Evolutionary conservation across 2,888 invertebrate genomes (phyloP).

Genomic region (Congeria kusceri): DNA sequence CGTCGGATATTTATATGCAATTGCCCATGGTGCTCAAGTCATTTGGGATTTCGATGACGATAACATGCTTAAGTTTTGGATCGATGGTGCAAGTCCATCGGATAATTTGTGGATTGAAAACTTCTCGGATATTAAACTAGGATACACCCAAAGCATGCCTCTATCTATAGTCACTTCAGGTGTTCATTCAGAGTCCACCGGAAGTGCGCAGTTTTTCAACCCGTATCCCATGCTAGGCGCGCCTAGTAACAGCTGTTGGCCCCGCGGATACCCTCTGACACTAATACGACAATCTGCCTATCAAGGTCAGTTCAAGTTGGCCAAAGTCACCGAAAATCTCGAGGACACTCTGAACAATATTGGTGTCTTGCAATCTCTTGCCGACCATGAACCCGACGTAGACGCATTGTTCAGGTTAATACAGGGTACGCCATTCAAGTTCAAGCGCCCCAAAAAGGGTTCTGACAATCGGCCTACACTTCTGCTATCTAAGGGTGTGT

Average conservation of each 20-base stretch:
- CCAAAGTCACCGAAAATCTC: not conserved
- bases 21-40: conserved; percentile 27
- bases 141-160: not conserved
- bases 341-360: not conserved
- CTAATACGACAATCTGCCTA: conserved; percentile 7
- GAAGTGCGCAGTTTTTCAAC: conserved; percentile 22
- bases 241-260: conserved; percentile 32
- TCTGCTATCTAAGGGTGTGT: too few species aligned
- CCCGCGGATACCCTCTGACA: conserved; percentile 43
- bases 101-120: not conserved
- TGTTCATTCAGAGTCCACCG: not conserved
- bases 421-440: too few species aligned
- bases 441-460: too few species aligned
- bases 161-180: too few species aligned
- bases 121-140: not conserved
- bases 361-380: too few species aligned
- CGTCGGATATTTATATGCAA: conserved; percentile 49
- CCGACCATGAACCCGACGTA: too few species aligned
- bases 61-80: conserved; percentile 21
- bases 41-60: conserved; percentile 52
- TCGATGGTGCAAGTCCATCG: not conserved
- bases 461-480: too few species aligned
- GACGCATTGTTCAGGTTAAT: too few species aligned
- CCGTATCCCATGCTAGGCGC: conserved; percentile 45
- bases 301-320: not conserved